phyloP scores from a whole-genome alignment of 2,888 invertebrate species.

The Latrodectus elegans region DNA sequence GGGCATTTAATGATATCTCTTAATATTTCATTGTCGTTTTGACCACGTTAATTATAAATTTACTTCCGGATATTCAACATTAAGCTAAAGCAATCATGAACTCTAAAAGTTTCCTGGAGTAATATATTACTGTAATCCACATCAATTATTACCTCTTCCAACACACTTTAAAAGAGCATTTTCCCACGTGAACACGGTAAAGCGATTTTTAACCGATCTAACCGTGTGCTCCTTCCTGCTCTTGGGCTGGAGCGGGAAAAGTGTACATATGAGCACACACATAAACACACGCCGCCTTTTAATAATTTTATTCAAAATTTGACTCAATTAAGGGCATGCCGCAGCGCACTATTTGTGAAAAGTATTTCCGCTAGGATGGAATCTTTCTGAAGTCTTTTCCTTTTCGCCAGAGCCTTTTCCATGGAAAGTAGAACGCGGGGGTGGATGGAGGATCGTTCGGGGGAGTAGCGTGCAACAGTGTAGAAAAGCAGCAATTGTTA shows the following conservation, averaged over 20 bases:
- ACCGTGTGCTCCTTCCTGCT: not conserved
- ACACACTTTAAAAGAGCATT: no score
- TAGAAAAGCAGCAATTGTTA: slow-evolving; percentile 36
- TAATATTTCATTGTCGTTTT: no score
- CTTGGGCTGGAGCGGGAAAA: not conserved
- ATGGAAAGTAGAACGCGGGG: not conserved
- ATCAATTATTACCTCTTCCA: no score
- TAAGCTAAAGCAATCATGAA: no score
- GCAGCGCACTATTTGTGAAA: not conserved
- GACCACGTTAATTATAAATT: no score
- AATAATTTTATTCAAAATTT: slow-evolving; percentile 57
- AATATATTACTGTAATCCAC: not conserved
- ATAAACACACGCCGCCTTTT: slow-evolving; percentile 5
- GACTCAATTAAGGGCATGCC: slow-evolving; percentile 50
- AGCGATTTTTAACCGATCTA: not conserved
- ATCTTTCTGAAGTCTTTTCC: not conserved
- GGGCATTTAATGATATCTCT: no score
- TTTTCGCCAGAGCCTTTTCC: not conserved
- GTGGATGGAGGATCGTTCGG: not conserved
- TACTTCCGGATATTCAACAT: no score
- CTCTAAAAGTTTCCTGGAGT: no score
- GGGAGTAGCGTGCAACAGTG: slow-evolving; percentile 16
- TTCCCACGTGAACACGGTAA: not conserved
- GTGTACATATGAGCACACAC: not conserved
- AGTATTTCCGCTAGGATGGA: not conserved